Conservation (phyloP, 2,797 vertebrate genomes). For the Morus bassanus region DNA sequence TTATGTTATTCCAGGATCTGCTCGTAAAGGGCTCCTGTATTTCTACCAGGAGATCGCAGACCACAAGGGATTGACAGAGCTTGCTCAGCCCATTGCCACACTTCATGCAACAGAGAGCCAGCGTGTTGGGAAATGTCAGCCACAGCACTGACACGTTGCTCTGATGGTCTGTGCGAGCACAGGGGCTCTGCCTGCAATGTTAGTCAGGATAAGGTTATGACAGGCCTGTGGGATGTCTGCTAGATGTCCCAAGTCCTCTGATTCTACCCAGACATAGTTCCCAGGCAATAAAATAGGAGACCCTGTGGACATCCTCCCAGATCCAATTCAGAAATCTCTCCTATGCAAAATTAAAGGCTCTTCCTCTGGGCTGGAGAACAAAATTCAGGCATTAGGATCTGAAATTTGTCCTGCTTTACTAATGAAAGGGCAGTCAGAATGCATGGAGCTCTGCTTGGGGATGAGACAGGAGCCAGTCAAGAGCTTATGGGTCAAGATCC, state of each 20-base stretch:
- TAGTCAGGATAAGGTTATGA: background rate
- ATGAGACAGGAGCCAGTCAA: background rate
- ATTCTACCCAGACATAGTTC: background rate
- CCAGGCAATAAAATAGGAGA: background rate
- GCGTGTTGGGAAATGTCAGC: background rate
- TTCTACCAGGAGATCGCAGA: rapidly evolving
- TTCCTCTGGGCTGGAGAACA: background rate
- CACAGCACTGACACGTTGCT: background rate
- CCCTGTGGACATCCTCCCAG: background rate
- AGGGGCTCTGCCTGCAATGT: background rate
- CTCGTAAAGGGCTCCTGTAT: background rate
- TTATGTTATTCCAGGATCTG: background rate
- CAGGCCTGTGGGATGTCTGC: background rate
- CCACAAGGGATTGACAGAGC: background rate
- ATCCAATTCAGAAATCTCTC: background rate
- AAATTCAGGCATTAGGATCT: background rate
- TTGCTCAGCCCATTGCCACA: background rate
- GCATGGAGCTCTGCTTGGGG: background rate
- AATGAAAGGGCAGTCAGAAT: background rate
- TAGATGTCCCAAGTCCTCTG: background rate
- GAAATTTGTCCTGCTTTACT: background rate
- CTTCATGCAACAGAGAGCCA: background rate
- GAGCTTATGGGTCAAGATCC: background rate
- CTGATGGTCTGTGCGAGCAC: background rate
- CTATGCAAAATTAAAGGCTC: background rate